Percentiles rank a stretch among this genome's conserved stretches.
Conservation (phyloP, 2,797 vertebrate genomes). For the Brachyalestes nurse region DNA sequence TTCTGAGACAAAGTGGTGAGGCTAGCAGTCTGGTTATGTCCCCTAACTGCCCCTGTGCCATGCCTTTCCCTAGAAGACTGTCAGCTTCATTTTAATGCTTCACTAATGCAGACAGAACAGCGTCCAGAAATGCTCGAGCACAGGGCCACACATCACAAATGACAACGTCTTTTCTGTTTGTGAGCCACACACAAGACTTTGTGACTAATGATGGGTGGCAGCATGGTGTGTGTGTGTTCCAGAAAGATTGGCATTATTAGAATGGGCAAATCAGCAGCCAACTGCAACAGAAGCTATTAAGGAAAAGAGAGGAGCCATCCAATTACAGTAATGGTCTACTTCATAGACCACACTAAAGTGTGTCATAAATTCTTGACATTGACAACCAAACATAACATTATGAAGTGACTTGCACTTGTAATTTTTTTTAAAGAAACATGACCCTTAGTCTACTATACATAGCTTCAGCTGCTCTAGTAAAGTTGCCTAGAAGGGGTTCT, state of each 20-base stretch:
- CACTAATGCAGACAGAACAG: slow-evolving; percentile 67
- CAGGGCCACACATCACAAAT: slow-evolving; percentile 42
- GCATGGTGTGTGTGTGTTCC: slow-evolving; percentile 41
- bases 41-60: slow-evolving; percentile 63
- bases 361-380: slow-evolving; percentile 21
- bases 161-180: slow-evolving; percentile 53
- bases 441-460: background rate
- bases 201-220: slow-evolving; percentile 56
- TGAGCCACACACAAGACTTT: slow-evolving; percentile 49
- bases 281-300: slow-evolving; percentile 42
- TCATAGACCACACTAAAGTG: slow-evolving; percentile 29
- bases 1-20: slow-evolving; percentile 66
- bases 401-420: background rate
- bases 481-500: background rate
- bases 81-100: slow-evolving; percentile 79
- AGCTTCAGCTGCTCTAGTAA: background rate
- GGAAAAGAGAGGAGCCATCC: slow-evolving; percentile 32
- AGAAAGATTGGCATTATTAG: slow-evolving; percentile 46
- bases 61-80: slow-evolving; percentile 68
- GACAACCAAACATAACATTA: background rate
- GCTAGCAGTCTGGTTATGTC: slow-evolving; percentile 67
- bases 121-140: slow-evolving; percentile 63
- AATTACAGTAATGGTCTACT: slow-evolving; percentile 24
- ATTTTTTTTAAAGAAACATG: background rate
- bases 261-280: slow-evolving; percentile 44